Base-by-base conservation (phyloP, 2,888 invertebrate genomes). In the Phalangium opilio region DNA sequence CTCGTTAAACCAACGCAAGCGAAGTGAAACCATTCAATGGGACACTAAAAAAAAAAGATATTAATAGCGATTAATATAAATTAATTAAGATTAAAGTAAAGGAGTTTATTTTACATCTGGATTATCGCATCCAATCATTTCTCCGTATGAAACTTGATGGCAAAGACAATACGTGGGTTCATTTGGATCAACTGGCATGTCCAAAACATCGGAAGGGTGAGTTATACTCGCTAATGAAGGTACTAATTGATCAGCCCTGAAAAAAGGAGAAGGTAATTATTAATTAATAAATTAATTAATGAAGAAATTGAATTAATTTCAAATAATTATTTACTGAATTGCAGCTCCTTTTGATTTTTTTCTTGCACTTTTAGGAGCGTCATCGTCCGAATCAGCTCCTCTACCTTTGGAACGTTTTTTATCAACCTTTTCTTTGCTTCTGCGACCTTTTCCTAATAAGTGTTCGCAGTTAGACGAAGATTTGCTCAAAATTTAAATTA, bases 161-260 rank as follows among this genome's bases (percentile, higher is more conserved):
- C 96, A 98, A 35, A 93, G 72, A 66, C 95, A 98, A 65, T 98
- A 98, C 0, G 93, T 95, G 0, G 96, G 96, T 65, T 98, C 96
- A 63, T 96, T 96, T 0, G 96, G 96, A 73, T 98, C 73, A 1
- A 76, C 74, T 4, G 75, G 74, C 74, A 75, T 75, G 59, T 75
- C 75, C 43, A 75, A 61, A 2, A 73, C 71, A 54, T 73, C 95
- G 55, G 90, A 85, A 0, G 87, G 83, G 69, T 86, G 86, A 1
- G 83, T 75, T 63, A 61, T 59, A 21, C 57, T 75, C 73, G 54
- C 75, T 55, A 76, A 64, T 19, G 66, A 66, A 33, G 69, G 70
- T n/a, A 48, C 20, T n/a, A 27, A 7, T 7, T 4, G 8, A 8
- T 27, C 27, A 8, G 27, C 27, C 27, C 27, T 27, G 27, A 8